Conservation (phyloP, 1,140 invertebrate species). For the Euwallacea fornicatus region DNA sequence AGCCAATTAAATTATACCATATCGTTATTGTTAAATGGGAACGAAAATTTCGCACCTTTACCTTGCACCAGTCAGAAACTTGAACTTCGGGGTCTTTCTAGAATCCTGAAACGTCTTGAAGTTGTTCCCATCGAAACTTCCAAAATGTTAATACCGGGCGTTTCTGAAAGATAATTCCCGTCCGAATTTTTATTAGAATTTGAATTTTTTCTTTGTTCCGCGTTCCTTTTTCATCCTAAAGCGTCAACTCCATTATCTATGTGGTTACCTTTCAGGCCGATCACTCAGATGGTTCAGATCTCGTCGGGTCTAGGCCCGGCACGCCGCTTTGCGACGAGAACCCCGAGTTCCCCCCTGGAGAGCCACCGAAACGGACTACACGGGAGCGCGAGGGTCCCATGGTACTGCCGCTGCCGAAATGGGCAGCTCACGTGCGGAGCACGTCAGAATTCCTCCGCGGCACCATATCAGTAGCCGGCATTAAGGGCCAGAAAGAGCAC, state of each 20-base stretch:
- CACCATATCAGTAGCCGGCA: slow-evolving; percentile 52
- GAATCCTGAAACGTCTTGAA: background rate
- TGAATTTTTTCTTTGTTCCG: background rate
- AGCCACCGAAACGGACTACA: slow-evolving; percentile 67
- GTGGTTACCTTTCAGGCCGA: slow-evolving; percentile 48
- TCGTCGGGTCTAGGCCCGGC: slow-evolving; percentile 72
- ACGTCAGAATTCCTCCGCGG: slow-evolving; percentile 28
- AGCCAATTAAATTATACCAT: too few species aligned
- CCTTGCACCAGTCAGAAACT: too few species aligned
- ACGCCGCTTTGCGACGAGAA: slow-evolving; percentile 82
- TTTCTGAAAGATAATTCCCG: too few species aligned
- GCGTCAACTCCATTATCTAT: slow-evolving; percentile 42
- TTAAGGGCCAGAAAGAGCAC: slow-evolving; percentile 52
- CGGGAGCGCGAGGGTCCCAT: slow-evolving; percentile 69
- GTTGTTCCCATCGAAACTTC: background rate
- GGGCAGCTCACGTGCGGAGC: slow-evolving; percentile 68
- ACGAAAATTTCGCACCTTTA: too few species aligned
- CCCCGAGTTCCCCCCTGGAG: slow-evolving; percentile 72
- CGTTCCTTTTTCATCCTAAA: background rate
- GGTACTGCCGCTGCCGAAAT: slow-evolving; percentile 80
- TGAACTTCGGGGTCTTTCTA: too few species aligned
- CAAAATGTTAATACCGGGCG: background rate
- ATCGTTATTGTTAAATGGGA: too few species aligned
- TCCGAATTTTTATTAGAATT: background rate
- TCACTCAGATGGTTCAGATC: slow-evolving; percentile 55